A percentile compares a stretch with the other conserved stretches of the same genome.
phyloP scores from a whole-genome alignment of 2,797 vertebrate genomes.

The Alouatta caraya region DNA sequence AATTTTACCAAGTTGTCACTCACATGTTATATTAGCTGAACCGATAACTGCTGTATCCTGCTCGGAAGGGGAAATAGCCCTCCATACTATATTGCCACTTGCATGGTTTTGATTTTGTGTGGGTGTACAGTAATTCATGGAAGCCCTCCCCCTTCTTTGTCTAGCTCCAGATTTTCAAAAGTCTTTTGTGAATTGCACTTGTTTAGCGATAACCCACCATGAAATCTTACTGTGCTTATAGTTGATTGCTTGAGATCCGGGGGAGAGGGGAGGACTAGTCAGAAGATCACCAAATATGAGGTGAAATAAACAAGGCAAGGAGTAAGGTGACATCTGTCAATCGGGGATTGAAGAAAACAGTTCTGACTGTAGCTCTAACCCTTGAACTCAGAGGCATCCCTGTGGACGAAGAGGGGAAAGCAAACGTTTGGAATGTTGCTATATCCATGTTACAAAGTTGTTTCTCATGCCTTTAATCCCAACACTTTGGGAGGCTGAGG shows the following conservation, averaged over 20 bases:
- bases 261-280: not conserved
- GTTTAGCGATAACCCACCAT: not conserved
- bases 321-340: not conserved
- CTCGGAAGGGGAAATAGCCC: not conserved
- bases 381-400: not conserved
- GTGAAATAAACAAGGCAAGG: not conserved
- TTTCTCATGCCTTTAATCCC: not conserved
- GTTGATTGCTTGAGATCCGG: not conserved
- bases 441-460: not conserved
- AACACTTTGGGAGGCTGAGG: not conserved
- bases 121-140: slow-evolving; percentile 17
- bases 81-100: not conserved
- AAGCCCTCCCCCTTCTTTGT: not conserved
- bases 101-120: slow-evolving; percentile 11
- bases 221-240: not conserved
- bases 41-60: not conserved
- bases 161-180: not conserved
- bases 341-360: not conserved
- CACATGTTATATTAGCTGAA: slow-evolving; percentile 48
- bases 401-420: not conserved
- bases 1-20: slow-evolving; percentile 54
- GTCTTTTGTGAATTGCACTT: not conserved
- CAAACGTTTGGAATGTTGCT: slow-evolving; percentile 19
- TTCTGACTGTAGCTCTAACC: not conserved
- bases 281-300: not conserved